phyloP scores from a whole-genome alignment of 2,797 vertebrate genomes.

The Halcyon chelicuti region DNA sequence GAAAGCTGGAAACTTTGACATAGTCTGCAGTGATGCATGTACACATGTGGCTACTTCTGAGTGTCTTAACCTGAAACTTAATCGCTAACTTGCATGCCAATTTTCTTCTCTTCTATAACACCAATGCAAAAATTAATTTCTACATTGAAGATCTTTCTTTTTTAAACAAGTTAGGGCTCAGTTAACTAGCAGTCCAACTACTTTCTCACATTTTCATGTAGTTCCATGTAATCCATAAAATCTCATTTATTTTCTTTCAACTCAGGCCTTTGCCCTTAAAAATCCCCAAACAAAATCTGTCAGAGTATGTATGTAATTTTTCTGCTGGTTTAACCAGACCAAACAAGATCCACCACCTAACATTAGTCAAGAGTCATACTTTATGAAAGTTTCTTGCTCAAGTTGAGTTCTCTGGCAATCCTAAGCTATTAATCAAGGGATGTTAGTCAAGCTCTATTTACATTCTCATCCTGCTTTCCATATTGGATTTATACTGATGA shows the following conservation, averaged over 20 bases:
- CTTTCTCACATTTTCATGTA: neutral
- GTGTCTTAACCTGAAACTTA: neutral
- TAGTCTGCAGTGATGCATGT: neutral
- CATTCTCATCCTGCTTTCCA: neutral
- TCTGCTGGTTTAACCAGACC: neutral
- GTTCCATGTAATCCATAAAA: neutral
- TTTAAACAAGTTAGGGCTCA: neutral
- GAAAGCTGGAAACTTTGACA: neutral
- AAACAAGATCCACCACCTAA: neutral
- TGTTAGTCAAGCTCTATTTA: neutral
- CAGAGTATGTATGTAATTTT: neutral
- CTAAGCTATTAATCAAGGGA: neutral
- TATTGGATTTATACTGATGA: neutral
- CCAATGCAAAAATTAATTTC: neutral
- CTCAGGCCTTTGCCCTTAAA: neutral
- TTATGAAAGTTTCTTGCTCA: neutral
- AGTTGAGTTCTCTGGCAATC: neutral
- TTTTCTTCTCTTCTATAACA: neutral
- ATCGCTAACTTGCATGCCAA: neutral
- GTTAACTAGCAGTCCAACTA: neutral
- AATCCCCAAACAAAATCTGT: neutral
- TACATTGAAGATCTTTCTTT: neutral
- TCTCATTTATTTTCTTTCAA: neutral
- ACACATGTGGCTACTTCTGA: neutral
- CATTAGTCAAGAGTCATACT: neutral